Percentiles rank a stretch among this genome's conserved stretches.
These are phyloP conservation scores for Thysanoteuthis rhombus DNA, from an alignment of 2,888 invertebrate species.

Conservation along the genomic window DNA sequence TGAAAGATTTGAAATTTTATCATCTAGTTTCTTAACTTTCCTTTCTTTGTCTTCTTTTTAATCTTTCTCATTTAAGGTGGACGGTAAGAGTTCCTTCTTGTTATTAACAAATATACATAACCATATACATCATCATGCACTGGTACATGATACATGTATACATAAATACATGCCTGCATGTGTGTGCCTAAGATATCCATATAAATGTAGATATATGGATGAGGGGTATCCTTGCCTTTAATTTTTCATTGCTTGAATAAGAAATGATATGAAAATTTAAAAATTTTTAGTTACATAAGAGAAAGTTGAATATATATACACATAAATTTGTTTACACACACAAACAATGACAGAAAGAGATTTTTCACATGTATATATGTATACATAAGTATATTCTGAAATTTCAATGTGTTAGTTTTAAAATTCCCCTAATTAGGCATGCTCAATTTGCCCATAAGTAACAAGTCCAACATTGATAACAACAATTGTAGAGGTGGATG, in stretches of 20 bases:
- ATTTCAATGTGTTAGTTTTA: background rate
- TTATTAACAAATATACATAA: background rate
- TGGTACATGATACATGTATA: background rate
- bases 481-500: background rate
- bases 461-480: slow-evolving; percentile 12
- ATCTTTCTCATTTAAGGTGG: background rate
- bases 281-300: background rate
- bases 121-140: background rate
- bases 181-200: background rate
- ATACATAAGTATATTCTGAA: background rate
- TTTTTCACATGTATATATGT: background rate
- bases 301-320: slow-evolving; percentile 12
- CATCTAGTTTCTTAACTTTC: background rate
- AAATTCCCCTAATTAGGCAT: background rate
- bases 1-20: background rate
- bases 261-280: background rate
- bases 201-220: too few species aligned
- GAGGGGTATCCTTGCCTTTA: too few species aligned
- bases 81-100: background rate
- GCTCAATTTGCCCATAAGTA: background rate
- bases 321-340: background rate
- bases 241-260: too few species aligned
- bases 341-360: background rate
- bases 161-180: background rate
- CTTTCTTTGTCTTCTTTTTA: background rate